Evolutionary conservation across 2,888 invertebrate genomes (phyloP), one percentile per base, ranked within the genome.

Genomic region (Drosophila dives): DNA sequence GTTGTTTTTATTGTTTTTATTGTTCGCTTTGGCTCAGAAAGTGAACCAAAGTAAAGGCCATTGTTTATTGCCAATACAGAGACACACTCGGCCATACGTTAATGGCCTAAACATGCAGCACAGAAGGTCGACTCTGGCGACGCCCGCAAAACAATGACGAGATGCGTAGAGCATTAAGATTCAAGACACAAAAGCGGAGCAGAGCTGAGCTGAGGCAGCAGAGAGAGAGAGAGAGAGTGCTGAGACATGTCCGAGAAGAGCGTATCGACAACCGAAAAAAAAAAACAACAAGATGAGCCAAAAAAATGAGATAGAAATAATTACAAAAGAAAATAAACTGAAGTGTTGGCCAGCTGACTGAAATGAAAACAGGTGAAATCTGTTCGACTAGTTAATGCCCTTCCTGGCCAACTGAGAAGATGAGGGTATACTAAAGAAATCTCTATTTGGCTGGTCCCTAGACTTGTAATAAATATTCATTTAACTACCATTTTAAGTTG

Each of bases 291-390:
- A 75, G 72, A 71, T 70, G 81, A 71, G 76, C 59, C 15, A 3
- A 23, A 23, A 15, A 45, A 15, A 20, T 1, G 8, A 15, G 45
- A 45, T 23, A 15, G 23, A 23, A 6, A 45, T 83, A 81, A 73
- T 74, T 76, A 85, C 80, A 73, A 78, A 72, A 64, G 72, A 77
- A 77, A 77, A 64, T 63, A 45, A 79, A 74, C 62, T 80, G 50
- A 62, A 69, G 71, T 72, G 56, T 64, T 72, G 69, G 67, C 51
- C 70, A 77, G 60, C 60, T 64, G 62, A 45, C 36, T 49, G 11
- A n/a, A 32, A 26, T 49, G 29, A 11, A 29, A 51, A 34, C n/a
- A 40, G 38, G 33, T 17, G 1, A 7, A 34, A 4, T 12, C 5
- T 45, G 0, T 11, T 10, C 55, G 69, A 63, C 54, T 42, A 3